Evolutionary conservation across 2,797 vertebrate species (phyloP).

Genomic region (Podarcis siculus): DNA sequence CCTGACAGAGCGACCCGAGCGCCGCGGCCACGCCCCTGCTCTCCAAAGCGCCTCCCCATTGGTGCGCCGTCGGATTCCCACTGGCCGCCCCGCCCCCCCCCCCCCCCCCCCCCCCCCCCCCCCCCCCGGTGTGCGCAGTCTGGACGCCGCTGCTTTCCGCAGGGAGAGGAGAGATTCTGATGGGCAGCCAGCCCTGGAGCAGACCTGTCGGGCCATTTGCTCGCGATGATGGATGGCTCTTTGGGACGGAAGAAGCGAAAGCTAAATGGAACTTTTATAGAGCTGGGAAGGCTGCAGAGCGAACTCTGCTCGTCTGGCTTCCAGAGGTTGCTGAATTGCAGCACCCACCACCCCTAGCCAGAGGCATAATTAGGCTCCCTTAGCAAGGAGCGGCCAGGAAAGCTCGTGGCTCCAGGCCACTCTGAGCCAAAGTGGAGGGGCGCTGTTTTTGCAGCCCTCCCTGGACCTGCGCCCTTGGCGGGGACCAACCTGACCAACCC

Average conservation of each 20-base stretch:
- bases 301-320: neutral
- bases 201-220: neutral
- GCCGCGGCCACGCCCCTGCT: neutral
- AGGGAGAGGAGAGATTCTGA: neutral
- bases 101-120: neutral
- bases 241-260: neutral
- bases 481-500: too few relatives aligned
- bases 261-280: neutral
- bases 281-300: neutral
- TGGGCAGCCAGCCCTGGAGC: neutral
- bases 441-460: too few relatives aligned
- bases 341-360: too few relatives aligned
- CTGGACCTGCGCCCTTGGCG: too few relatives aligned
- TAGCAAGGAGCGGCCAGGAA: too few relatives aligned
- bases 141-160: neutral
- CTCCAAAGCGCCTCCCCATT: constrained; percentile 29
- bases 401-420: too few relatives aligned
- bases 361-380: too few relatives aligned
- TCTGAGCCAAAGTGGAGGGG: too few relatives aligned
- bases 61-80: constrained; percentile 27
- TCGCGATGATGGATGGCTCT: neutral
- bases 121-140: neutral
- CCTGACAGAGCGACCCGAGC: constrained; percentile 21
- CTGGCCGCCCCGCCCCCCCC: neutral
- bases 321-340: too few relatives aligned